Evolutionary conservation across 2,888 invertebrate species (phyloP).

Genomic region (Antheraea assamensis): DNA sequence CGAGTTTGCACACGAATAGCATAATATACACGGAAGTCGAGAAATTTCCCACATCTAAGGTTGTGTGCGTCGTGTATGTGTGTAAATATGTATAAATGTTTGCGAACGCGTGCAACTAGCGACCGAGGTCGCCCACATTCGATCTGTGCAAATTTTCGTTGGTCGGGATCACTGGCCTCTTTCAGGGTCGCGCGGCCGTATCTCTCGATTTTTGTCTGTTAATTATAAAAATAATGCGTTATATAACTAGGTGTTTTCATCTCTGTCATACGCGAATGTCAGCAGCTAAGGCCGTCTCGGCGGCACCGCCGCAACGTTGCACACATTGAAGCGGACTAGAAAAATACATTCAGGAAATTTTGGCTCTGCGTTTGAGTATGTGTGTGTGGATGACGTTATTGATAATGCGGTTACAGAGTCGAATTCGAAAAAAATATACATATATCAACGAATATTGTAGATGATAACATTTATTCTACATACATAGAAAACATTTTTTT

Average conservation of each 20-base stretch:
- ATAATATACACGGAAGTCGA: conserved; percentile 64
- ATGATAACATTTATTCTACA: conserved; percentile 14
- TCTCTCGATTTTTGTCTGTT: conserved; percentile 82
- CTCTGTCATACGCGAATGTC: conserved; percentile 46
- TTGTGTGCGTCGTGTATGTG: conserved; percentile 40
- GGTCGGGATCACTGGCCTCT: conserved; percentile 74
- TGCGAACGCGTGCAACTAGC: conserved; percentile 66
- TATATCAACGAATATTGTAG: too few relatives aligned
- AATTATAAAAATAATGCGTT: conserved; percentile 83
- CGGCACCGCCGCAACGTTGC: conserved; percentile 58
- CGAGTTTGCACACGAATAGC: conserved; percentile 22
- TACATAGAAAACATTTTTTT: conserved; percentile 22
- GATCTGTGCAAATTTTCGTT: conserved; percentile 81
- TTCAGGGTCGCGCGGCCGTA: conserved; percentile 77
- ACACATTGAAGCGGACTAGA: conserved; percentile 66
- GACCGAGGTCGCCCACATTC: conserved; percentile 81
- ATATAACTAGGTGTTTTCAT: conserved; percentile 65
- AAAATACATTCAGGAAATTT: conserved; percentile 79
- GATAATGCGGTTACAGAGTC: conserved; percentile 79
- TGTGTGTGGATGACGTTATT: conserved; percentile 81
- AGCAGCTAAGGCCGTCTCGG: conserved; percentile 49
- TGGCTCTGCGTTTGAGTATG: conserved; percentile 59
- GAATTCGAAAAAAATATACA: conserved; percentile 46
- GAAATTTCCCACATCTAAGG: conserved; percentile 57
- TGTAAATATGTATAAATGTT: conserved; percentile 43